Evolutionary conservation across 1,140 invertebrate species (phyloP).

Genomic region (Magallana gigas): DNA sequence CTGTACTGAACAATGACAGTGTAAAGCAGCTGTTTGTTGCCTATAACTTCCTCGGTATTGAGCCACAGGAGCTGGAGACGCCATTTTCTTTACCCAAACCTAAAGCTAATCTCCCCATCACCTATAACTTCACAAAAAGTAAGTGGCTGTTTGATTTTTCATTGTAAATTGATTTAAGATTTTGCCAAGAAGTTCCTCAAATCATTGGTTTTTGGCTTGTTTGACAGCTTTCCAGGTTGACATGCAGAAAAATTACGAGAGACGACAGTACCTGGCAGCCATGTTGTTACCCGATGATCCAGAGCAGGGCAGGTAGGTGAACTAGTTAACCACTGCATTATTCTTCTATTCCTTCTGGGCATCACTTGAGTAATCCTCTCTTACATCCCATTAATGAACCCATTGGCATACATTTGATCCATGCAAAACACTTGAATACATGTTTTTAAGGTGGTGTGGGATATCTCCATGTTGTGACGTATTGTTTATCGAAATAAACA

Average conservation of each 20-base stretch:
- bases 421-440: no score
- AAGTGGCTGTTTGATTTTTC: constrained; percentile 48
- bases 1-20: constrained; percentile 71
- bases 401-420: no score
- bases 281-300: constrained; percentile 77
- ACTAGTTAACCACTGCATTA: not conserved
- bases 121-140: constrained; percentile 80
- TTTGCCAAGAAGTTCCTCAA: no score
- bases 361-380: no score
- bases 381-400: no score
- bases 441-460: no score
- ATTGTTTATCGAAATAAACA: no score
- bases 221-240: constrained; percentile 77
- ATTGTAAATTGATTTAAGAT: no score
- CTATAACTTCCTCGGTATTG: constrained; percentile 79
- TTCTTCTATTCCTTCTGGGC: no score
- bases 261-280: constrained; percentile 75
- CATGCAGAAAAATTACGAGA: constrained; percentile 79
- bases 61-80: constrained; percentile 79
- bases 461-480: no score
- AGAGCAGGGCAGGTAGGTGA: constrained; percentile 73
- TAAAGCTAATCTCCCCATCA: constrained; percentile 72
- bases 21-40: constrained; percentile 79
- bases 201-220: not conserved
- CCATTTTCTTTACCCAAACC: constrained; percentile 80